Conservation (phyloP, 35 echinoderm and acorn worm genomes). For the Apostichopus parvimensis region DNA sequence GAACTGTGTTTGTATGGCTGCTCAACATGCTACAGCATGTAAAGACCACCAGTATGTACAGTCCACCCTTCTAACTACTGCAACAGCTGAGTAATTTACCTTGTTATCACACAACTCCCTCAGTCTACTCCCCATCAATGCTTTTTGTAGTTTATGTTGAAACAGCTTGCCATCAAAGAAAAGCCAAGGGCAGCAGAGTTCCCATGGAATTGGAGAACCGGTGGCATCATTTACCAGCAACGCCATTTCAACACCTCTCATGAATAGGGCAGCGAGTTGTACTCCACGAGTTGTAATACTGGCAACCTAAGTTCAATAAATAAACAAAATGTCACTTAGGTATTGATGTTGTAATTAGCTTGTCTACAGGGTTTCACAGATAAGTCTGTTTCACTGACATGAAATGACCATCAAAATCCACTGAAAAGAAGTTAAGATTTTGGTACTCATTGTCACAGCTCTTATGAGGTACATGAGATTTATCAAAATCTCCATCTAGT, state of each 20-base stretch:
- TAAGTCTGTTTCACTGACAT: no score
- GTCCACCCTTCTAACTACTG: no score
- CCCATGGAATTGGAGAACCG: conserved; percentile 94
- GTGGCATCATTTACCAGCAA: conserved; percentile 92
- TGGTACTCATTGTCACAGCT: no score
- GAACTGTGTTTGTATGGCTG: no score
- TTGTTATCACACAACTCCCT: conserved; percentile 98
- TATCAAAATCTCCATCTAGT: no score
- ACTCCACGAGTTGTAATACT: conserved; percentile 91
- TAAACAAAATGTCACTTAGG: background rate
- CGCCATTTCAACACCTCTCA: conserved; percentile 94
- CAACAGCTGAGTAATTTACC: conserved; percentile 47
- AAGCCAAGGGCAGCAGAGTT: conserved; percentile 96
- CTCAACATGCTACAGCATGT: no score
- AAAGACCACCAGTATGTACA: no score
- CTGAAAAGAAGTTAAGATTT: no score
- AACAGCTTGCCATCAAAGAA: conserved; percentile 99
- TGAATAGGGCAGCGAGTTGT: conserved; percentile 90
- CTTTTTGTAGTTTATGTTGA: conserved; percentile 93
- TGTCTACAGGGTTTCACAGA: no score
- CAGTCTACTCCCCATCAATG: conserved; percentile 81
- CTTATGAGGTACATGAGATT: no score
- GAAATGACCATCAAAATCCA: no score
- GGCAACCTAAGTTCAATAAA: conserved; percentile 54
- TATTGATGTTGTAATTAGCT: no score